Evolutionary conservation across 2,888 invertebrate species (phyloP).

Genomic region (Dascillus cervinus): DNA sequence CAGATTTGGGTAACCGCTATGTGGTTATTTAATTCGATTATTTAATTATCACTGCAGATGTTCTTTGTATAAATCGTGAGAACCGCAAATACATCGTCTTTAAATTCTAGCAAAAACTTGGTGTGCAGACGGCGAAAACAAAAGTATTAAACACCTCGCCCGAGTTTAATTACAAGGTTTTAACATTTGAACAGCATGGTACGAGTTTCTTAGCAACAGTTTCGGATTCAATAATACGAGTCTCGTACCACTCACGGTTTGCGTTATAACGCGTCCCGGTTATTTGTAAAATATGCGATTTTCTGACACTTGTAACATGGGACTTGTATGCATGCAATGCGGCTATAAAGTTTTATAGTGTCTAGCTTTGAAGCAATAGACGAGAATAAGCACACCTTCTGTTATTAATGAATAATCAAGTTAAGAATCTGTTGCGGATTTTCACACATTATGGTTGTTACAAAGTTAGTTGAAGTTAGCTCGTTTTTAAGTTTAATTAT

Average conservation of each 20-base stretch:
- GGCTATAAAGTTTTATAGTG: slow-evolving; percentile 25
- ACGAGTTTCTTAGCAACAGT: slow-evolving; percentile 31
- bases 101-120: slow-evolving; percentile 19
- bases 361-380: slow-evolving; percentile 9
- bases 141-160: slow-evolving; percentile 29
- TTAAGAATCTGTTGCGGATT: too few relatives aligned
- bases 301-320: slow-evolving; percentile 33
- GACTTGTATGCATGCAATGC: slow-evolving; percentile 30
- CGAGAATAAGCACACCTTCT: slow-evolving; percentile 6
- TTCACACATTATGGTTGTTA: too few relatives aligned
- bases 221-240: slow-evolving; percentile 28
- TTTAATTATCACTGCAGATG: too few relatives aligned
- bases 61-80: too few relatives aligned
- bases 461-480: too few relatives aligned
- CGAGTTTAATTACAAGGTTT: slow-evolving; percentile 28
- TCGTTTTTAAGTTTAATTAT: slow-evolving; percentile 1
- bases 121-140: slow-evolving; percentile 23
- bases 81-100: slow-evolving; percentile 24
- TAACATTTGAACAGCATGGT: slow-evolving; percentile 33
- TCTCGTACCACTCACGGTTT: slow-evolving; percentile 25
- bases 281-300: slow-evolving; percentile 33
- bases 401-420: too few relatives aligned
- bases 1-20: too few relatives aligned
- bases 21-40: too few relatives aligned
- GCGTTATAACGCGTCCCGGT: slow-evolving; percentile 19